Evolutionary conservation across 2,113 vertebrate genomes (phyloP), one percentile per base, ranked within the genome.

Genomic region (Engraulis encrasicolus): DNA sequence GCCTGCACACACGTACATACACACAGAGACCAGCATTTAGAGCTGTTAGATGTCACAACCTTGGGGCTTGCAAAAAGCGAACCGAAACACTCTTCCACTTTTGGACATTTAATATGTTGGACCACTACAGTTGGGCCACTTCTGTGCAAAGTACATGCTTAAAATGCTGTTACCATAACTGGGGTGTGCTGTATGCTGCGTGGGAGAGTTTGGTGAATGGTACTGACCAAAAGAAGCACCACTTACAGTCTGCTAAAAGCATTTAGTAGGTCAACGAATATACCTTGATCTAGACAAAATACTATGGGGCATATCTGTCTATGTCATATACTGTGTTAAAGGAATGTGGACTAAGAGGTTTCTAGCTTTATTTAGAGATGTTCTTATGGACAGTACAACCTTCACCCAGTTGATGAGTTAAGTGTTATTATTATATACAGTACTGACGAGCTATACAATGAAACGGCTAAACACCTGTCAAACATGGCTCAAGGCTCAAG

Each of bases 61-160:
- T 87, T 85, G 78, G 91, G 87, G 89, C 80, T 82, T 82, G 88
- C 87, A 90, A 88, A 40, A 71, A 82, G 85, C 23, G 79, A 82
- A 86, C 37, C 77, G 81, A 78, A 79, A 15, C 18, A 45, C 37
- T 45, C 81, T 85, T 61, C 66, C 87, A 90, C 89, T 85, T 85
- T 90, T 89, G 90, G 89, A 90, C 87, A 87, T 90, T 92, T 91
- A 91, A 91, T 90, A 89, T 89, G 90, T 89, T 91, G 86, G 90
- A 82, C 91, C 92, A 90, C 87, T 74, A 82, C 87, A 54, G 78
- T 45, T 45, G 9, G 40, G 40, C n/a, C n/a, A 9, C 40, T 45
- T 45, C 40, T 45, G 40, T 45, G 40, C 40, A 45, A 45, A n/a
- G n/a, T n/a, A n/a, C n/a, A n/a, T n/a, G n/a, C 9, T 45, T 45